Conservation (phyloP, 2,797 vertebrate species). For the Morelia viridis region DNA sequence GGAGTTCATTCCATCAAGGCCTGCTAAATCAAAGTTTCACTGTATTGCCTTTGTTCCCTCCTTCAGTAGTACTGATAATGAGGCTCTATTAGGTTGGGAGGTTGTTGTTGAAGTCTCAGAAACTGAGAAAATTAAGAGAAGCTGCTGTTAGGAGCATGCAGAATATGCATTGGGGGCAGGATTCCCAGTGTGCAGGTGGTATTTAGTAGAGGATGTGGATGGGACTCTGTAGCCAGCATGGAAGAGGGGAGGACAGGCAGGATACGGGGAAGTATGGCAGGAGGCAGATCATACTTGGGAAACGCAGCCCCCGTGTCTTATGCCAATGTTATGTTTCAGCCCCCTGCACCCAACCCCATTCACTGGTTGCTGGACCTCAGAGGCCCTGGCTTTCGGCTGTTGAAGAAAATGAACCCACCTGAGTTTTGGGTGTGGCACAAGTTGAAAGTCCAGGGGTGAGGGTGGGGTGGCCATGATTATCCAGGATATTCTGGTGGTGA, state of each 20-base stretch:
- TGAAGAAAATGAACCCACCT: not conserved
- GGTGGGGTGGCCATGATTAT: not conserved
- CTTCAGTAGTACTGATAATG: not conserved
- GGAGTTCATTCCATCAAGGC: not conserved
- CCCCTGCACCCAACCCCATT: not conserved
- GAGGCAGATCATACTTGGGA: not conserved
- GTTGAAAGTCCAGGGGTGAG: not conserved
- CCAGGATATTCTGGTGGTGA: not conserved
- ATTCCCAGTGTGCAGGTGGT: not conserved
- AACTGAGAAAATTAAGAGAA: too few relatives aligned
- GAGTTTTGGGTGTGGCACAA: not conserved
- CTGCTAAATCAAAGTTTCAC: not conserved
- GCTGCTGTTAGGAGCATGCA: too few relatives aligned
- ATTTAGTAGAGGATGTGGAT: not conserved
- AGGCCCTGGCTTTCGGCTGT: not conserved
- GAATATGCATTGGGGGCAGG: too few relatives aligned
- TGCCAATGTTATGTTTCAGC: not conserved
- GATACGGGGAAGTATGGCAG: not conserved
- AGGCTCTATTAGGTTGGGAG: not conserved
- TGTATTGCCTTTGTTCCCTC: not conserved
- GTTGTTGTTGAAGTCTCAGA: not conserved
- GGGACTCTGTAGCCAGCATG: not conserved
- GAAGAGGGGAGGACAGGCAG: not conserved
- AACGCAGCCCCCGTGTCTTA: not conserved
- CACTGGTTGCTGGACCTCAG: not conserved